Evolutionary conservation across 92 coral and sea anemone genomes (phyloP).

Genomic region (Blastomussa wellsi): DNA sequence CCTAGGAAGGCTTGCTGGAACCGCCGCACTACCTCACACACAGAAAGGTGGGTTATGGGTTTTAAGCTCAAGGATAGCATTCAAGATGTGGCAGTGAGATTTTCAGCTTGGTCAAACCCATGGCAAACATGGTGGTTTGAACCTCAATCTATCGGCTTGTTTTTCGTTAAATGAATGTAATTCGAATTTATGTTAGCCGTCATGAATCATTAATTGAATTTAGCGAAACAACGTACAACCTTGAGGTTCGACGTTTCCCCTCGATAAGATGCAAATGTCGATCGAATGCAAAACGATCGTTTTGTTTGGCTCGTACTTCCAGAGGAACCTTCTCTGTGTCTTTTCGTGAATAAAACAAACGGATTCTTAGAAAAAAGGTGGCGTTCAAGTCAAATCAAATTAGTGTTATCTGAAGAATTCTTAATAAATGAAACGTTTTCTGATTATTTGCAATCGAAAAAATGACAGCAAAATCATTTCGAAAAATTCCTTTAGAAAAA

Average conservation of each 20-base stretch:
- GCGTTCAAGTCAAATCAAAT: conserved; percentile 39
- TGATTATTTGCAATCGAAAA: conserved; percentile 30
- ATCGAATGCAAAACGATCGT: conserved; percentile 3
- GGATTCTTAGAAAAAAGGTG: not conserved
- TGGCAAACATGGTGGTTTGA: conserved; percentile 18
- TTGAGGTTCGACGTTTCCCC: conserved; percentile 30
- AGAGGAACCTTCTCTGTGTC: not conserved
- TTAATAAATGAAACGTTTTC: conserved; percentile 45
- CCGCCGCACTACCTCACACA: not conserved
- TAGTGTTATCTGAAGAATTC: conserved; percentile 41
- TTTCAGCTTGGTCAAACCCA: conserved; percentile 8
- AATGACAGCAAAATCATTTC: conserved; percentile 19
- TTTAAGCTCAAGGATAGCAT: not conserved
- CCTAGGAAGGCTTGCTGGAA: conserved; percentile 23
- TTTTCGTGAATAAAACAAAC: conserved; percentile 15
- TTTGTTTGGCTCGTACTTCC: conserved; percentile 1
- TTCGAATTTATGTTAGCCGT: conserved; percentile 44
- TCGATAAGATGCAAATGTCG: conserved; percentile 27
- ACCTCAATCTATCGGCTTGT: conserved; percentile 44
- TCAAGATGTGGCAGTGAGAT: not conserved
- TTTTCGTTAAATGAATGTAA: conserved; percentile 59
- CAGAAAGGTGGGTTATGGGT: conserved; percentile 30
- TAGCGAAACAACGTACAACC: conserved; percentile 41
- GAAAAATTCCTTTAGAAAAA: conserved; percentile 37
- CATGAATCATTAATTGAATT: conserved; percentile 56